phyloP scores from a whole-genome alignment of 2,888 invertebrate genomes.

The Malthinus seriepunctatus region DNA sequence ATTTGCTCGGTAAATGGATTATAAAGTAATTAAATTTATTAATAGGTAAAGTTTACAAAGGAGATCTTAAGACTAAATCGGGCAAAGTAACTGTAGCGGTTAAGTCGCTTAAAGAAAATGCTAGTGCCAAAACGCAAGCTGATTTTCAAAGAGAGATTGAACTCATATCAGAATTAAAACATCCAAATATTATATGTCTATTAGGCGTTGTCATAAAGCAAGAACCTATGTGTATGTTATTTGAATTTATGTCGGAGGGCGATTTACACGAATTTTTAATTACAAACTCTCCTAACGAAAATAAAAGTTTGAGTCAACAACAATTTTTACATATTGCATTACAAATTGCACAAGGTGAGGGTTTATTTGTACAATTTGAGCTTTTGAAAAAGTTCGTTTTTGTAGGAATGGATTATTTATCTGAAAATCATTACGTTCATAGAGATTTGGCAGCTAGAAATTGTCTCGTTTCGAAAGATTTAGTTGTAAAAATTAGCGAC shows the following conservation, averaged over 20 bases:
- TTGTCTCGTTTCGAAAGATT: constrained; percentile 92
- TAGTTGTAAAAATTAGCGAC: constrained; percentile 95
- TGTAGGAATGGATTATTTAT: constrained; percentile 83
- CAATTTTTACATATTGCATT: constrained; percentile 90
- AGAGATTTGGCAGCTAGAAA: constrained; percentile 95
- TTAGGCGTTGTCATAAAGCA: constrained; percentile 89
- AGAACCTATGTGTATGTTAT: constrained; percentile 93
- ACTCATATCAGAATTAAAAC: constrained; percentile 90
- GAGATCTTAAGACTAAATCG: constrained; percentile 74
- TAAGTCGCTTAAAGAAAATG: constrained; percentile 92
- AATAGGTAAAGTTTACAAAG: constrained; percentile 91
- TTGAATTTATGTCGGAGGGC: constrained; percentile 96
- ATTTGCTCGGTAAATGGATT: constrained; percentile 7
- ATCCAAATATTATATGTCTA: constrained; percentile 94
- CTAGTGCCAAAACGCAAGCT: constrained; percentile 85
- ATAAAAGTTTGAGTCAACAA: constrained; percentile 75
- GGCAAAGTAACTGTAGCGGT: constrained; percentile 85
- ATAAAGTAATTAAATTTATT: constrained; percentile 7
- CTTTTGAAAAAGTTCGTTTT: constrained; percentile 42
- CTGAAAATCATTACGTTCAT: constrained; percentile 94
- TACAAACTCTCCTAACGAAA: constrained; percentile 84
- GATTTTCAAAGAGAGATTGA: constrained; percentile 95
- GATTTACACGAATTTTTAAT: constrained; percentile 96
- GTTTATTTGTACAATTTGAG: not conserved
- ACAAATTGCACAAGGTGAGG: constrained; percentile 74